Conservation (phyloP, 2,797 vertebrate genomes). For the Pseudomugil tenellus region DNA sequence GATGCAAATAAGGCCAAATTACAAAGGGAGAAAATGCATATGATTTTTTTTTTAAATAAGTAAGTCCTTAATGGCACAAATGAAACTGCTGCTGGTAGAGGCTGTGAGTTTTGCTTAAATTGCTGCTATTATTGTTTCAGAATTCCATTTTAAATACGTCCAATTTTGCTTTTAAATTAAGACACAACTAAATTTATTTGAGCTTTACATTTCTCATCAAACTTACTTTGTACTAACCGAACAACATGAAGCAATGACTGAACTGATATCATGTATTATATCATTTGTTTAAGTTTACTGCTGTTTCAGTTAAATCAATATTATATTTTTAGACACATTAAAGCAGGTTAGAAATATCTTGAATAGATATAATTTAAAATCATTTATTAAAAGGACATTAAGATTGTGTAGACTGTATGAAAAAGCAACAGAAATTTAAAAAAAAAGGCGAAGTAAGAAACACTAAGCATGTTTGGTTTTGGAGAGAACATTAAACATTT, state of each 20-base stretch:
- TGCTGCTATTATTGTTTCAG: slow-evolving; percentile 6
- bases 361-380: neutral
- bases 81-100: slow-evolving; percentile 3
- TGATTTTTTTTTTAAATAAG: neutral
- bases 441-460: slow-evolving; percentile 1
- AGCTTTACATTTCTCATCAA: too few relatives aligned
- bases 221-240: too few relatives aligned
- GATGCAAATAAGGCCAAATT: neutral
- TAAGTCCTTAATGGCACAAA: slow-evolving; percentile 26
- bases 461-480: slow-evolving; percentile 16
- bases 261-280: neutral
- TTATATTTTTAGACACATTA: neutral
- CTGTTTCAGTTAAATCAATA: neutral
- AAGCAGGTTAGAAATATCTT: neutral
- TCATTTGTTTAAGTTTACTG: too few relatives aligned
- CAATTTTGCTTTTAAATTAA: neutral
- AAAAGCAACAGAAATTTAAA: neutral
- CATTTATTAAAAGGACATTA: neutral
- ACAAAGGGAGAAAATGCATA: neutral
- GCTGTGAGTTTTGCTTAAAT: slow-evolving; percentile 1
- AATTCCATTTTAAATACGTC: neutral
- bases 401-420: neutral
- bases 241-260: too few relatives aligned
- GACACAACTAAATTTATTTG: neutral
- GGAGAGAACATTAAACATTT: slow-evolving; percentile 53